These are phyloP conservation scores for Leucania comma DNA, from an alignment of 2,888 invertebrate genomes.

Conservation along the genomic window DNA sequence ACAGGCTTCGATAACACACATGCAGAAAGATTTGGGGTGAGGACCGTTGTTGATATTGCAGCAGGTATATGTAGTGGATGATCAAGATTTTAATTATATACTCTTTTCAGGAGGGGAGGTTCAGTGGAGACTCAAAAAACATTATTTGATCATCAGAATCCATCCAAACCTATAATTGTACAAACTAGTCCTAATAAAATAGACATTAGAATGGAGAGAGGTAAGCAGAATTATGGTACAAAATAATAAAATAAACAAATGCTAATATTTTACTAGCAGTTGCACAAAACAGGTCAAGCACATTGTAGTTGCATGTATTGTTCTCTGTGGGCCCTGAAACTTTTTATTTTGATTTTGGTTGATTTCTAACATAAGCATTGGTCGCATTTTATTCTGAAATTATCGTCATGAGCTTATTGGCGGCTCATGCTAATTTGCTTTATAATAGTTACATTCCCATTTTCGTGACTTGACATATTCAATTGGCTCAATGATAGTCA, in stretches of 20 bases:
- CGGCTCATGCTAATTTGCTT: neutral
- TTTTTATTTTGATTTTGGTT: too few species aligned
- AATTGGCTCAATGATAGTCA: neutral
- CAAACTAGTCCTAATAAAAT: conserved; percentile 86
- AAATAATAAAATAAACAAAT: neutral
- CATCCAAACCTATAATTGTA: conserved; percentile 93
- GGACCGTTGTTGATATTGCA: conserved; percentile 45
- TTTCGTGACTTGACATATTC: neutral
- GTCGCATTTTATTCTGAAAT: neutral
- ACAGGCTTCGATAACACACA: conserved; percentile 80
- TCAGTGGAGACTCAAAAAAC: conserved; percentile 82
- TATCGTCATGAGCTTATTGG: neutral
- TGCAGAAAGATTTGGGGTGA: conserved; percentile 84
- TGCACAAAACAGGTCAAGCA: neutral
- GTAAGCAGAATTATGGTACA: conserved; percentile 67
- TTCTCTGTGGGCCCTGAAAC: neutral
- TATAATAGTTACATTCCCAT: neutral
- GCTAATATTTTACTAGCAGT: neutral
- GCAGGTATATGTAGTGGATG: neutral
- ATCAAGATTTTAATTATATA: conserved; percentile 8
- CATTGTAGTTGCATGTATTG: neutral
- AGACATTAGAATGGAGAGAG: conserved; percentile 85
- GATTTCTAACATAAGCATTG: neutral
- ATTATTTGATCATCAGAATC: conserved; percentile 87
- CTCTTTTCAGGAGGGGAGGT: conserved; percentile 72